Evolutionary conservation across 2,797 vertebrate species (phyloP).

Genomic region (Spizella passerina): DNA sequence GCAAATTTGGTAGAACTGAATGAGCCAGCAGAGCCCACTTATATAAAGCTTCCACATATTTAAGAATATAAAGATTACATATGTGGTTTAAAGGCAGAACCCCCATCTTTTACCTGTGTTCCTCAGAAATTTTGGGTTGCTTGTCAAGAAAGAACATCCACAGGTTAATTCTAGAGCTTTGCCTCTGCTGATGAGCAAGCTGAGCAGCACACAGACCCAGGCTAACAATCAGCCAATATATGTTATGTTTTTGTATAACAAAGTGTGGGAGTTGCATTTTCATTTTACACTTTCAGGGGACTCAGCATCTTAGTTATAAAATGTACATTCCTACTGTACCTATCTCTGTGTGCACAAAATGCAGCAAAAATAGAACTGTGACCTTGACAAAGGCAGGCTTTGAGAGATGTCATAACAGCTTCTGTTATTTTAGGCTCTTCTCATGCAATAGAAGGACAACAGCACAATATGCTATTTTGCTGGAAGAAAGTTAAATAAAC

Average conservation of each 20-base stretch:
- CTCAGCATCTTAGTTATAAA: background rate
- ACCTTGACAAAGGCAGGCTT: slow-evolving; percentile 1
- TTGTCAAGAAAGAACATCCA: background rate
- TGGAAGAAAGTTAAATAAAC: slow-evolving; percentile 21
- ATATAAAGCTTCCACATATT: background rate
- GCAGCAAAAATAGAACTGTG: background rate
- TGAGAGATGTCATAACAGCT: background rate
- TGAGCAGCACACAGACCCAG: background rate
- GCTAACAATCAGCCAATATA: background rate
- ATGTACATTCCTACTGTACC: background rate
- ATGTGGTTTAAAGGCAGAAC: background rate
- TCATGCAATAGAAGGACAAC: background rate
- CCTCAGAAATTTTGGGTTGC: background rate
- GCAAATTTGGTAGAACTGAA: background rate
- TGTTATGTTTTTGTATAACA: background rate
- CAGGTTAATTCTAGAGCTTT: background rate
- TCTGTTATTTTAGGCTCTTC: slow-evolving; percentile 21
- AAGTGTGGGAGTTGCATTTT: background rate
- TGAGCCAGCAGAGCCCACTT: background rate
- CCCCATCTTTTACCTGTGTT: background rate
- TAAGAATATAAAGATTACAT: background rate
- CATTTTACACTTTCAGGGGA: background rate
- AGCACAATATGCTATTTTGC: background rate
- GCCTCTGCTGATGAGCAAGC: background rate
- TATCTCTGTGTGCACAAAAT: background rate